These are phyloP conservation scores for Phengaris alcon DNA, from an alignment of 2,888 invertebrate species.

Conservation along the genomic window DNA sequence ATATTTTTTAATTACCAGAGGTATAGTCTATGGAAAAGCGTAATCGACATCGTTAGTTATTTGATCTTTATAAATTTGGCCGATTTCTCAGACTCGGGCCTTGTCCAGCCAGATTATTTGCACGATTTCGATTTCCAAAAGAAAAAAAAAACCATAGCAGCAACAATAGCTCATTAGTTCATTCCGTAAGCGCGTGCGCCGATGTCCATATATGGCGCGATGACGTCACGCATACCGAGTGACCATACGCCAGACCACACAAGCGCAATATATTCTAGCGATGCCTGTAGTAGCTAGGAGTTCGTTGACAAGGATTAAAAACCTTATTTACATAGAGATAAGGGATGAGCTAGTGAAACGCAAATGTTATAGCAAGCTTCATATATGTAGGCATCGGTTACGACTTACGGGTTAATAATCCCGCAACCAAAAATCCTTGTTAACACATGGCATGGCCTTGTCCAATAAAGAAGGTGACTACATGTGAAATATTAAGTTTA, in stretches of 20 bases:
- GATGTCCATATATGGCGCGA: conserved; percentile 11
- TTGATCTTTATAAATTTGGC: too few species aligned
- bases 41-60: too few species aligned
- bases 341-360: background rate
- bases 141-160: conserved; percentile 10
- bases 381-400: too few species aligned
- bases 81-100: too few species aligned
- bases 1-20: too few species aligned
- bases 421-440: too few species aligned
- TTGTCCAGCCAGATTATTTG: conserved; percentile 5
- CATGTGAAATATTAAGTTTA: too few species aligned
- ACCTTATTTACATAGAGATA: background rate
- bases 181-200: conserved; percentile 25
- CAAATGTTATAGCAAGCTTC: too few species aligned
- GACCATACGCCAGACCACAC: conserved; percentile 22
- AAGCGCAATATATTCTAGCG: background rate
- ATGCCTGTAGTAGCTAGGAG: background rate
- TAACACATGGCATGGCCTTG: too few species aligned
- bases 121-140: background rate
- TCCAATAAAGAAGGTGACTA: too few species aligned
- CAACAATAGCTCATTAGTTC: conserved; percentile 24
- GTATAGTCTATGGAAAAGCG: too few species aligned
- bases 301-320: background rate
- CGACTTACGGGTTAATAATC: too few species aligned
- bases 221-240: conserved; percentile 2